Base-by-base conservation (phyloP, 2,113 vertebrate species). In the Vulpes ferrilata region DNA sequence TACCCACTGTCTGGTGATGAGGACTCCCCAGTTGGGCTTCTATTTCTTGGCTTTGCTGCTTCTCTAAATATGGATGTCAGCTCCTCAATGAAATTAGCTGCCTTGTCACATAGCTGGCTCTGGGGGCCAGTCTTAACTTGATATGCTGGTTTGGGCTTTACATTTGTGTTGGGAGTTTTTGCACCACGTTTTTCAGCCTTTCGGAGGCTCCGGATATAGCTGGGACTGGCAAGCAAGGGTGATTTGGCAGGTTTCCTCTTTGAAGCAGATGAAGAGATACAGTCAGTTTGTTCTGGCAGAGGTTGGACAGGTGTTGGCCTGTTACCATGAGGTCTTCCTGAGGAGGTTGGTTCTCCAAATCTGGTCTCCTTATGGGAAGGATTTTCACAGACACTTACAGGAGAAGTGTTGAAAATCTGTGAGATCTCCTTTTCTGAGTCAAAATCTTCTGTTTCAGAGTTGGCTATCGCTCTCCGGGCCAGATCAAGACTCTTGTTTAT, bases 1-100 rank as follows among this genome's bases (percentile, higher is more conserved):
- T 99, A 99, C 8, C 99, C 99, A 81, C 99, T 99, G 88, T 99
- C 99, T 2, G 99, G 99, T 3, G 99, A 99, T 6, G 99, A 99
- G 19, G 99, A 99, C 67, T 99, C 99, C n/a, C 99, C 99, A n/a
- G 99, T 99, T 5, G 98, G 98, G 94, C 99, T 99, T 80, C 98
- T 98, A 69, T 99, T 99, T 96, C 98, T 98, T 11, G 98, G 88
- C 65, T 98, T 99, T 7, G 98, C 97, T 13, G 99, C 98, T 86
- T 99, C 99, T 98, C 99, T 99, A 89, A 99, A 99, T 98, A 99
- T 99, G 91, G 99, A 99, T 0, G 99, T 99, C 64, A 99, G 98
- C 97, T 99, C 99, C 97, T 99, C 99, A 20, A 99, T 99, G 97
- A 99, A 99, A 0, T 99, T 99, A 82, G 99, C 99, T 0, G 99